Conservation (phyloP, 30 jellyfish, hydroid and myxozoan genomes). For the Catostylus mosaicus region DNA sequence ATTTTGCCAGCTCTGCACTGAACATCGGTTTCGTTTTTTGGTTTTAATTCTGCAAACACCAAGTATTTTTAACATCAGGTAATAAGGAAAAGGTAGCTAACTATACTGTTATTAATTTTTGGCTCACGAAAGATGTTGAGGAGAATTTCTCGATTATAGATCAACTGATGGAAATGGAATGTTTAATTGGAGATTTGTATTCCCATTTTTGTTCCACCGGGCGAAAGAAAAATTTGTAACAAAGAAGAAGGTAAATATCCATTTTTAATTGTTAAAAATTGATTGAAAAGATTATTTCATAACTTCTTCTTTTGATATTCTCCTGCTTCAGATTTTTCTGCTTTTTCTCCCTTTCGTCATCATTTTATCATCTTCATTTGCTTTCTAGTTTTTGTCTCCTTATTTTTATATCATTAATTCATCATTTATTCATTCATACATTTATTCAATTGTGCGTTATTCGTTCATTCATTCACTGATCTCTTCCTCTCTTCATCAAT, state of each 20-base stretch:
- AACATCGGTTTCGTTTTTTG: no score
- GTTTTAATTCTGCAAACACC: no score
- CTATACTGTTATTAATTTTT: not conserved
- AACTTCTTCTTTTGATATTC: not conserved
- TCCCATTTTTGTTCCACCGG: constrained; percentile 76
- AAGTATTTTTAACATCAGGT: no score
- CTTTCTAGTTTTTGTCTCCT: not conserved
- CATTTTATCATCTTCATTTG: not conserved
- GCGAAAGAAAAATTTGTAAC: constrained; percentile 82
- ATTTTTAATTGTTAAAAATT: no score
- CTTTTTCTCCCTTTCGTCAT: not conserved
- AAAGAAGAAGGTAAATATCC: constrained; percentile 85
- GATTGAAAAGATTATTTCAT: not conserved
- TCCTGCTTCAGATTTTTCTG: not conserved
- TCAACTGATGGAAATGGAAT: constrained; percentile 95
- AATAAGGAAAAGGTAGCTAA: no score
- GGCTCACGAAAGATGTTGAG: not conserved
- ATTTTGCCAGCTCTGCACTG: no score
- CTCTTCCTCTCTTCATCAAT: no score
- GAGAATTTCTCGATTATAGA: constrained; percentile 24
- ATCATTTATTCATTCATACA: not conserved
- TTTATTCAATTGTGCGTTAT: not conserved
- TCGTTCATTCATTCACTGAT: no score
- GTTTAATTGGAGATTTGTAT: constrained; percentile 97
- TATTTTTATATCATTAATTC: not conserved